Conservation (phyloP, 2,113 vertebrate species). For the Sorex fumeus region DNA sequence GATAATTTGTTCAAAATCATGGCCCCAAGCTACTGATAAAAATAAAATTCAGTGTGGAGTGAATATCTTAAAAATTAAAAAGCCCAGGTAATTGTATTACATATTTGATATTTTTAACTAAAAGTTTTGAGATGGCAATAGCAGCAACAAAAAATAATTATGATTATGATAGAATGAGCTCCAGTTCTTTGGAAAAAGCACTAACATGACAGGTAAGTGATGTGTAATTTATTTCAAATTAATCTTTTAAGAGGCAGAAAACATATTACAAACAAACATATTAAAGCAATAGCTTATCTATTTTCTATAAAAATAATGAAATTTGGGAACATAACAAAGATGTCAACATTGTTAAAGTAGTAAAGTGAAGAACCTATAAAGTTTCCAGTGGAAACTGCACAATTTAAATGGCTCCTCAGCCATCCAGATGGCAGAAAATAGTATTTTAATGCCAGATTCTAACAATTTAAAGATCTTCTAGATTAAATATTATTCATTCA, state of each 20-base stretch:
- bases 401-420: background rate
- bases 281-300: background rate
- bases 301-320: constrained; percentile 7
- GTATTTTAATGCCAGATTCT: fast-evolving
- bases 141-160: background rate
- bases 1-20: constrained; percentile 7
- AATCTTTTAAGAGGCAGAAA: constrained; percentile 5
- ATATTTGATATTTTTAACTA: constrained; percentile 26
- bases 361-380: background rate
- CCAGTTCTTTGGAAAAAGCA: background rate
- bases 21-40: background rate
- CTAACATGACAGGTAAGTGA: constrained; percentile 21
- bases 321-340: background rate
- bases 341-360: background rate
- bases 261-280: constrained; percentile 28
- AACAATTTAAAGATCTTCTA: background rate
- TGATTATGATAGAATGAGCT: background rate
- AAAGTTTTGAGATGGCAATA: background rate
- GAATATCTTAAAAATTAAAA: background rate
- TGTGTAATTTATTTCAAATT: constrained; percentile 25
- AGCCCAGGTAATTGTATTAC: background rate
- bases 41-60: background rate
- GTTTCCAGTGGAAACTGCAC: background rate
- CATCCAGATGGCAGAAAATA: background rate
- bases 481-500: background rate